phyloP scores from a whole-genome alignment of 64 coral and sea anemone genomes.

The Pocillopora verrucosa region DNA sequence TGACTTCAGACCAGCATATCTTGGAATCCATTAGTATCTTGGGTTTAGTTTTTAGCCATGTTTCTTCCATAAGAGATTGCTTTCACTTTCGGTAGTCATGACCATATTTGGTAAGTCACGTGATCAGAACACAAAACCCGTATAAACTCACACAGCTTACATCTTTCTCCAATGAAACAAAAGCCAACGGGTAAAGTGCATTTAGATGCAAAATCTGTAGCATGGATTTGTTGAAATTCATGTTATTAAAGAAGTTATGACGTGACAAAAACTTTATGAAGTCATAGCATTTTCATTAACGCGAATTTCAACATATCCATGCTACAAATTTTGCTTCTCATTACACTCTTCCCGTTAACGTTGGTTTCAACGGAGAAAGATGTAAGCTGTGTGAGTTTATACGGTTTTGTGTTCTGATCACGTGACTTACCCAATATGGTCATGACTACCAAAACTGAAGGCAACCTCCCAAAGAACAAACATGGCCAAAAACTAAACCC shows the following conservation, averaged over 20 bases:
- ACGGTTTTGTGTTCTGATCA: not conserved
- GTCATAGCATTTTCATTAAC: not conserved
- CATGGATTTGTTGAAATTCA: not conserved
- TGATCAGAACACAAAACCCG: not conserved
- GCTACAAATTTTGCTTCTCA: conserved; percentile 9
- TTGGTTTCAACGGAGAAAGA: conserved; percentile 12
- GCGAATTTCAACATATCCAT: not conserved
- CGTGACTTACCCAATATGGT: conserved; percentile 8
- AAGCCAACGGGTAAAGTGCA: not conserved
- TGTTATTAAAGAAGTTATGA: not conserved
- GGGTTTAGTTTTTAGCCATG: no score
- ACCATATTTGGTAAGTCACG: conserved; percentile 10
- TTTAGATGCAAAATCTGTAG: conserved; percentile 19
- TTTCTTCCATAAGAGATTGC: not conserved
- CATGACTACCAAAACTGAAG: not conserved
- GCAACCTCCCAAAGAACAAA: not conserved
- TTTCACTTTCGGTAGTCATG: conserved; percentile 5
- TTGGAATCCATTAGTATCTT: no score
- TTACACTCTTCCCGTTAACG: not conserved
- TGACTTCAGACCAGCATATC: not conserved
- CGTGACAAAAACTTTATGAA: no score
- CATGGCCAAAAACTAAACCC: no score
- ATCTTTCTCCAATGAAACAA: conserved; percentile 9
- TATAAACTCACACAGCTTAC: conserved; percentile 12
- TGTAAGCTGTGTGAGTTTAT: conserved; percentile 12